Conservation (phyloP, 1,140 invertebrate genomes). For the Cotesia chilonis region DNA sequence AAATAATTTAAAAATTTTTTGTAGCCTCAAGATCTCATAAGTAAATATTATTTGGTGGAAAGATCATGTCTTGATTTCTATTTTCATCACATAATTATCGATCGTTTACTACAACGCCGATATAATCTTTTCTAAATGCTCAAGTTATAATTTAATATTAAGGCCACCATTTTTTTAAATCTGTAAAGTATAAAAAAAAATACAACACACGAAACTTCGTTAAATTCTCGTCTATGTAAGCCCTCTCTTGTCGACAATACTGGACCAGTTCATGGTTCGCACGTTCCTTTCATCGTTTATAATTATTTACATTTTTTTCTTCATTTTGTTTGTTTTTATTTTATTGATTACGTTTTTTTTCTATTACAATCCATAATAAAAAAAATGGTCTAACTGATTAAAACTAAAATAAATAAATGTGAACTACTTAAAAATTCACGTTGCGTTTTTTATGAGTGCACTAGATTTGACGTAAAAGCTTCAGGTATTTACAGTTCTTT, state of each 20-base stretch:
- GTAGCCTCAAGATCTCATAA: too few species aligned
- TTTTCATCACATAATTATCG: slow-evolving; percentile 38
- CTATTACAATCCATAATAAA: too few species aligned
- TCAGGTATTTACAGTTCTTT: too few species aligned
- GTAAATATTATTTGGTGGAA: slow-evolving; percentile 39
- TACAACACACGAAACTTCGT: slow-evolving; percentile 27
- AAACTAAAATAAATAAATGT: too few species aligned
- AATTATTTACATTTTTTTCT: slow-evolving; percentile 1
- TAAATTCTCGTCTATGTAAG: slow-evolving; percentile 48
- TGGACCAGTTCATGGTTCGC: slow-evolving; percentile 51
- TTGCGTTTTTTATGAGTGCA: too few species aligned
- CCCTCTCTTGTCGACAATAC: slow-evolving; percentile 54
- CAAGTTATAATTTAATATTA: slow-evolving; percentile 41
- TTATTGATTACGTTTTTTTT: too few species aligned
- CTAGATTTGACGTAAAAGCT: too few species aligned
- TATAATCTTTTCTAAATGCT: slow-evolving; percentile 38
- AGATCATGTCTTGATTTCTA: slow-evolving; percentile 48
- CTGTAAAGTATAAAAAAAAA: slow-evolving; percentile 3
- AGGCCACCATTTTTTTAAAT: slow-evolving; percentile 40
- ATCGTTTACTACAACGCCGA: slow-evolving; percentile 42
- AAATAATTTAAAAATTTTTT: slow-evolving; percentile 31
- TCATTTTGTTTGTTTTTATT: not conserved
- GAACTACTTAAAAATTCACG: too few species aligned
- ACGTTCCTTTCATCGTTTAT: slow-evolving; percentile 43
- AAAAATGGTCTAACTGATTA: too few species aligned